Evolutionary conservation across 2,797 vertebrate genomes (phyloP).

Genomic region (Euthynnus affinis): DNA sequence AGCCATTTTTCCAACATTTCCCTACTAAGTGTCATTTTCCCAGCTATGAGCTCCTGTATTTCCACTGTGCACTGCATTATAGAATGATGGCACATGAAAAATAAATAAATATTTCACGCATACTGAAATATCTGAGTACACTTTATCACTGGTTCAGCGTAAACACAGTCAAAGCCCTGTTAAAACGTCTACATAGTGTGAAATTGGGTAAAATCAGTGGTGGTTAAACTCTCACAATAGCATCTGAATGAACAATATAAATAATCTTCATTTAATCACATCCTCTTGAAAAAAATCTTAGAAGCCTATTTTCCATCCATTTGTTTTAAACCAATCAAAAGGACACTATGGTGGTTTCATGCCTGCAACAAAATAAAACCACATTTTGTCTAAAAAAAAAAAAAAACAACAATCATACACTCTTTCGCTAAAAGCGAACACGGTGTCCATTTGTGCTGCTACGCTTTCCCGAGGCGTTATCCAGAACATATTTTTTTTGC

Average conservation of each 20-base stretch:
- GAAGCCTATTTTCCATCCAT: neutral
- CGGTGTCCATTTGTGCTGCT: neutral
- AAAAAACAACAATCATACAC: neutral
- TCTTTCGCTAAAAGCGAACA: slow-evolving; percentile 18
- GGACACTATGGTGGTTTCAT: neutral
- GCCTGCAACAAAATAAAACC: neutral
- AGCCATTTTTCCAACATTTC: neutral
- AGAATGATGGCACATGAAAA: neutral
- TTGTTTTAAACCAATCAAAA: neutral
- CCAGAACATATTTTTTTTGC: slow-evolving; percentile 56
- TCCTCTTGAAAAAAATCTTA: no score
- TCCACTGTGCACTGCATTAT: neutral
- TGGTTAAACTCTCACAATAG: neutral
- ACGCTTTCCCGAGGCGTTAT: slow-evolving; percentile 5
- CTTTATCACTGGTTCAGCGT: neutral
- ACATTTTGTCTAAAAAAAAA: neutral
- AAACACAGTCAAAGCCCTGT: neutral
- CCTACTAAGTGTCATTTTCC: no score
- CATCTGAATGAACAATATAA: neutral
- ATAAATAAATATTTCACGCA: neutral
- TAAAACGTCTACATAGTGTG: neutral
- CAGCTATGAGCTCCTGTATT: neutral
- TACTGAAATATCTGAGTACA: neutral
- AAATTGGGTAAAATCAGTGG: neutral
- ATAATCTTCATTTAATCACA: no score